Percentiles rank a stretch among this genome's conserved stretches.
phyloP scores from a whole-genome alignment of 2,797 vertebrate species.

The Lepus oiostolus region DNA sequence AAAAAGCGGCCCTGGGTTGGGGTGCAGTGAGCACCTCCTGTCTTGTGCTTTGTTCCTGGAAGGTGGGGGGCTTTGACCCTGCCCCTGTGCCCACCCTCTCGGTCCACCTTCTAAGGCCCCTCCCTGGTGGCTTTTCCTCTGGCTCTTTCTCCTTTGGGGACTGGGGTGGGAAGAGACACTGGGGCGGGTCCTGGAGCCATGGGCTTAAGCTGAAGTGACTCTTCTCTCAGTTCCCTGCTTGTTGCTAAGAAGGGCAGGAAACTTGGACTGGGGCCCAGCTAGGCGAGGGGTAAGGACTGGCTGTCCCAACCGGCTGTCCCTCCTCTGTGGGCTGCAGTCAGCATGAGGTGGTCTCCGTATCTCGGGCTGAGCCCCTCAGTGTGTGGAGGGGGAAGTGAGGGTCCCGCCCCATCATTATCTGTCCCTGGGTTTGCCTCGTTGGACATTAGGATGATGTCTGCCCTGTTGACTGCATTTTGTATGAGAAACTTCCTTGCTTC shows the following conservation, averaged over 20 bases:
- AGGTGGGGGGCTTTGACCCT: constrained; percentile 3
- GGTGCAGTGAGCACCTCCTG: neutral
- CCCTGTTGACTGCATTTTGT: constrained; percentile 31
- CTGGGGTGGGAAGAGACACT: constrained; percentile 6
- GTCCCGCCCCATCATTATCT: neutral
- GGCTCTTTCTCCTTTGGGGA: constrained; percentile 5
- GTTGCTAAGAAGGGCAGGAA: neutral
- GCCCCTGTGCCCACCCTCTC: neutral
- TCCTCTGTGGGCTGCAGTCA: neutral
- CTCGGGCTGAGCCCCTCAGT: neutral
- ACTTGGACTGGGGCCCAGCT: neutral
- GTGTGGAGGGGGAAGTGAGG: neutral
- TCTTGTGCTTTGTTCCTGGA: constrained; percentile 69
- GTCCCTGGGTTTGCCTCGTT: neutral
- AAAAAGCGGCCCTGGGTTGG: neutral
- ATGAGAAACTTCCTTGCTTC: neutral
- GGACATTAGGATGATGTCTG: neutral
- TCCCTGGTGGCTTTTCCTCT: constrained; percentile 11
- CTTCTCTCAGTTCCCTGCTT: neutral
- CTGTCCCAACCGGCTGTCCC: neutral
- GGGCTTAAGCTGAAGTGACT: constrained; percentile 37
- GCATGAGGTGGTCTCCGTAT: neutral
- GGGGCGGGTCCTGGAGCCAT: constrained; percentile 50
- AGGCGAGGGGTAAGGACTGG: constrained; percentile 1
- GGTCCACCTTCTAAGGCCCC: constrained; percentile 20